Evolutionary conservation across 1,140 invertebrate genomes (phyloP).

Genomic region (Eciton burchellii): DNA sequence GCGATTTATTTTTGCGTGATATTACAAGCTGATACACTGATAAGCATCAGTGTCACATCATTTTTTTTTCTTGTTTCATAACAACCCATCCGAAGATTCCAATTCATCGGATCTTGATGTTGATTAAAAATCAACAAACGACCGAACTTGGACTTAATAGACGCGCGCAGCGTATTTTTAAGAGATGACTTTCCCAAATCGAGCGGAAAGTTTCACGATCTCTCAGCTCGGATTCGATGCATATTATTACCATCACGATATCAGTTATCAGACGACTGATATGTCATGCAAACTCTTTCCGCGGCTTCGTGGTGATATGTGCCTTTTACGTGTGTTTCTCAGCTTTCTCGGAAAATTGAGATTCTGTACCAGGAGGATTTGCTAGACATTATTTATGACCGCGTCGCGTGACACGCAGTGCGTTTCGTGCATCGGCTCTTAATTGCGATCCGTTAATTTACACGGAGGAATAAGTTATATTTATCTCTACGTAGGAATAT

Average conservation of each 20-base stretch:
- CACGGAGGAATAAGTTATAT: constrained; percentile 4
- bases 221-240: background rate
- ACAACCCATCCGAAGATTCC: background rate
- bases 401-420: background rate
- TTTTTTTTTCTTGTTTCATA: background rate
- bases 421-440: background rate
- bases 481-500: constrained; percentile 34
- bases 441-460: constrained; percentile 2
- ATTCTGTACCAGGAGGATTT: constrained; percentile 26
- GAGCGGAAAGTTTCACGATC: constrained; percentile 17
- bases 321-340: background rate
- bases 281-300: constrained; percentile 13
- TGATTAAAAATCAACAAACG: background rate
- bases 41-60: background rate
- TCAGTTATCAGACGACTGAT: constrained; percentile 36
- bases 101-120: background rate
- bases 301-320: background rate
- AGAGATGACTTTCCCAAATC: background rate
- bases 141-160: background rate
- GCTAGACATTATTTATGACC: constrained; percentile 24
- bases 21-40: background rate
- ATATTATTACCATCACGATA: constrained; percentile 21
- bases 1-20: background rate
- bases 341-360: constrained; percentile 9
- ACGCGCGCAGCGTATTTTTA: background rate